Conservation (phyloP, 2,113 vertebrate species). For the Xenopus tropicalis region DNA sequence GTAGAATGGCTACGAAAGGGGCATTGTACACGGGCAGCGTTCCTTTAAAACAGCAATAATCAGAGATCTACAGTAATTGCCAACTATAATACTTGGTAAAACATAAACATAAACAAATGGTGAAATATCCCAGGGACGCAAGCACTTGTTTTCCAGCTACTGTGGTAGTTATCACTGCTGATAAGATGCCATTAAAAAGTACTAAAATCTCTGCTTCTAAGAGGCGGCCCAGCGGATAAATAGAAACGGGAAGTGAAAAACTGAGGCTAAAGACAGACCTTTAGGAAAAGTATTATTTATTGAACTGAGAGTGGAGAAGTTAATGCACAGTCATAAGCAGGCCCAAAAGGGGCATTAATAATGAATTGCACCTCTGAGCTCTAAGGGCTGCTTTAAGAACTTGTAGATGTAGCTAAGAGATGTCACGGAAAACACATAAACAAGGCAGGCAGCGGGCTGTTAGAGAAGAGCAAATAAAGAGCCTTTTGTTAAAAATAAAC, state of each 20-base stretch:
- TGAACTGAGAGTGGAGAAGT: neutral
- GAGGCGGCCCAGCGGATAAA: constrained; percentile 10
- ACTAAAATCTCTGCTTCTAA: constrained; percentile 7
- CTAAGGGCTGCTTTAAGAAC: constrained; percentile 9
- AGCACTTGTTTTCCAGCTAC: neutral
- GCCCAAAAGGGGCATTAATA: constrained; percentile 22
- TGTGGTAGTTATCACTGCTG: constrained; percentile 5
- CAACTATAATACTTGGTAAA: too few species aligned
- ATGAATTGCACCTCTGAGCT: constrained; percentile 8
- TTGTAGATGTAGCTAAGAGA: neutral
- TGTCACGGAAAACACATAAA: constrained; percentile 10
- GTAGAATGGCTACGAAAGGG: too few species aligned
- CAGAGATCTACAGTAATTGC: too few species aligned
- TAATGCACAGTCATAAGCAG: constrained; percentile 23
- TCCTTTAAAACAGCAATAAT: too few species aligned
- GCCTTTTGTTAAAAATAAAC: too few species aligned
- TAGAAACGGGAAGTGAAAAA: neutral
- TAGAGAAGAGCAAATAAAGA: too few species aligned
- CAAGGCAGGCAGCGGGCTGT: neutral
- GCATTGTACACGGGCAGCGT: too few species aligned
- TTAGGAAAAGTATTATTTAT: constrained; percentile 22
- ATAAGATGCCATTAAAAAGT: constrained; percentile 15
- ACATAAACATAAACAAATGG: too few species aligned
- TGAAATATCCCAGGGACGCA: neutral
- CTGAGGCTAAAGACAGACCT: constrained; percentile 8